Evolutionary conservation across 92 coral and sea anemone genomes (phyloP).

Genomic region (Bergia puertoricense): DNA sequence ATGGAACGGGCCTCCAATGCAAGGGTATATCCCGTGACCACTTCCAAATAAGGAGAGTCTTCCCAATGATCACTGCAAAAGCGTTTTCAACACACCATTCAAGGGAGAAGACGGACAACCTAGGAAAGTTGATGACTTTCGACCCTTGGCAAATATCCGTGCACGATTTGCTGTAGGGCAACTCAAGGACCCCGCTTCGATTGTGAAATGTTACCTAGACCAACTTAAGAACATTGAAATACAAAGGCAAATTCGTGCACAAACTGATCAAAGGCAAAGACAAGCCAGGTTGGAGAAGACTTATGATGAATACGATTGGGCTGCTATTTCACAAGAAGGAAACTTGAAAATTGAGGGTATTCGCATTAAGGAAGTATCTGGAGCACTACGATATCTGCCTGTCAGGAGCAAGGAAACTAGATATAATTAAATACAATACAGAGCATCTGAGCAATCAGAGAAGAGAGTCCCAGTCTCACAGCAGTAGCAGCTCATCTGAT

Average conservation of each 20-base stretch:
- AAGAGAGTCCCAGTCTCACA: no score
- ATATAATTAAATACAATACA: no score
- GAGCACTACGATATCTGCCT: no score
- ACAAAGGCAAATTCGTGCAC: no score
- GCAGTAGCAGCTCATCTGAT: no score
- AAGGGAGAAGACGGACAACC: not conserved
- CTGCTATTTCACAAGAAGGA: not conserved
- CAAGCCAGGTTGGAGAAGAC: not conserved
- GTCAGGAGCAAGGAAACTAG: no score
- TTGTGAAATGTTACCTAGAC: no score
- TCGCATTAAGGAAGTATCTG: no score
- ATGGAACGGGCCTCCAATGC: conserved; percentile 20
- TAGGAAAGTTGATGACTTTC: not conserved
- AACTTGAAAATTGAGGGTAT: no score
- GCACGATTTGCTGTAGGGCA: not conserved
- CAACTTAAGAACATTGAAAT: no score
- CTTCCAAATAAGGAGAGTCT: conserved; percentile 12
- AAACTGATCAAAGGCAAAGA: not conserved
- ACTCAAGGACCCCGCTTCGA: not conserved
- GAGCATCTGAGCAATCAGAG: no score
- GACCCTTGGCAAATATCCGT: not conserved
- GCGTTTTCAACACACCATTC: not conserved
- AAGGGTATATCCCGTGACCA: conserved; percentile 4
- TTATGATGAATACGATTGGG: not conserved
- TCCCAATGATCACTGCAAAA: conserved; percentile 12